These are phyloP conservation scores for Noctilio leporinus DNA, from an alignment of 2,113 vertebrate genomes.

Conservation along the genomic window DNA sequence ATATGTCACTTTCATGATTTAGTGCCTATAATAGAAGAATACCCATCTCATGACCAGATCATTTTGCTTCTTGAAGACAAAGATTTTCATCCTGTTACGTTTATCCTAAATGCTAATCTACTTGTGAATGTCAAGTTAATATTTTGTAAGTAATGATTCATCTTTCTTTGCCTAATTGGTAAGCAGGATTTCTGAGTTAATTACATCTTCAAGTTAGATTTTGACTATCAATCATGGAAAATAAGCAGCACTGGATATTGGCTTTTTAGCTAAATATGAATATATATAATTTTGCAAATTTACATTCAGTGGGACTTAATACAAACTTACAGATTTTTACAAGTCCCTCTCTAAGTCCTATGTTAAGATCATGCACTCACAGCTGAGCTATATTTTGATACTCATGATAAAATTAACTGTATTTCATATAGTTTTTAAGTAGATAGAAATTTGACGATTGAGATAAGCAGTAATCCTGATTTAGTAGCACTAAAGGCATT, in stretches of 20 bases:
- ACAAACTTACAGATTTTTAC: neutral
- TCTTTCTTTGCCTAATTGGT: constrained; percentile 39
- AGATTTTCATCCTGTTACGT: constrained; percentile 85
- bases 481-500: constrained; percentile 3
- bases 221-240: neutral
- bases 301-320: neutral
- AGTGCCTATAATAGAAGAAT: constrained; percentile 87
- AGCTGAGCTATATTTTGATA: neutral
- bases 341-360: neutral
- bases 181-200: constrained; percentile 32
- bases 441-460: neutral
- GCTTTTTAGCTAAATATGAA: neutral
- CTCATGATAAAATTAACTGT: neutral
- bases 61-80: constrained; percentile 83
- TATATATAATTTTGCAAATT: neutral
- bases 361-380: neutral
- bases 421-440: neutral
- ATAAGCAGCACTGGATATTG: neutral
- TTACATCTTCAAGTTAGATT: constrained; percentile 23
- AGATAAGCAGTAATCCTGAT: neutral
- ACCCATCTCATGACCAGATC: constrained; percentile 85
- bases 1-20: constrained; percentile 29
- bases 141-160: constrained; percentile 83
- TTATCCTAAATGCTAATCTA: constrained; percentile 93
- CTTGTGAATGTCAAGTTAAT: constrained; percentile 91